These are phyloP conservation scores for Parazoanthus swiftii DNA, from an alignment of 92 coral and sea anemone genomes.

Conservation along the genomic window DNA sequence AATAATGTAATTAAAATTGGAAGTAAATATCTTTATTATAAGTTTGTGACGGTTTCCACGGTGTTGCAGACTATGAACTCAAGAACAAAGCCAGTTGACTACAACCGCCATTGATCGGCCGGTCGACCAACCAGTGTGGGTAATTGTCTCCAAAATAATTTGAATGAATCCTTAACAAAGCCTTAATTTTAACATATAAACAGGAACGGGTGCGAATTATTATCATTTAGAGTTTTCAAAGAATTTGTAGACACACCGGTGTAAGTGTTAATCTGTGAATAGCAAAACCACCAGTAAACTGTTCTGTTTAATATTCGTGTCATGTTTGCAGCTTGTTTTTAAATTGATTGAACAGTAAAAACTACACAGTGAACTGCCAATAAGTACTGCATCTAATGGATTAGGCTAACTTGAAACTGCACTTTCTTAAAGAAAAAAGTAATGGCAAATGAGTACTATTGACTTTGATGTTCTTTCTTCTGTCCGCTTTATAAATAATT, in stretches of 20 bases:
- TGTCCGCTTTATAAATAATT: constrained; percentile 33
- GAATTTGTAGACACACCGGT: constrained; percentile 15
- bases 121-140: background rate
- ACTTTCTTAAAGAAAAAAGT: constrained; percentile 17
- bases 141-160: constrained; percentile 3
- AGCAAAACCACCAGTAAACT: constrained; percentile 20
- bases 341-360: background rate
- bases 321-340: background rate
- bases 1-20: background rate
- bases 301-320: constrained; percentile 8
- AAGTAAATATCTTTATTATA: background rate
- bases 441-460: constrained; percentile 18
- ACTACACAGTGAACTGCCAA: background rate
- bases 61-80: background rate
- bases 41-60: background rate
- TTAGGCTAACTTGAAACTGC: background rate
- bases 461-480: constrained; percentile 34
- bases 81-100: background rate
- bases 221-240: background rate
- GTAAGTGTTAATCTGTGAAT: constrained; percentile 21
- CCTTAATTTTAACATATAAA: constrained; percentile 15
- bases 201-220: constrained; percentile 8
- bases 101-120: background rate
- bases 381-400: background rate
- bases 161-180: background rate